phyloP scores from a whole-genome alignment of 2,797 vertebrate species.

The Lemur catta region DNA sequence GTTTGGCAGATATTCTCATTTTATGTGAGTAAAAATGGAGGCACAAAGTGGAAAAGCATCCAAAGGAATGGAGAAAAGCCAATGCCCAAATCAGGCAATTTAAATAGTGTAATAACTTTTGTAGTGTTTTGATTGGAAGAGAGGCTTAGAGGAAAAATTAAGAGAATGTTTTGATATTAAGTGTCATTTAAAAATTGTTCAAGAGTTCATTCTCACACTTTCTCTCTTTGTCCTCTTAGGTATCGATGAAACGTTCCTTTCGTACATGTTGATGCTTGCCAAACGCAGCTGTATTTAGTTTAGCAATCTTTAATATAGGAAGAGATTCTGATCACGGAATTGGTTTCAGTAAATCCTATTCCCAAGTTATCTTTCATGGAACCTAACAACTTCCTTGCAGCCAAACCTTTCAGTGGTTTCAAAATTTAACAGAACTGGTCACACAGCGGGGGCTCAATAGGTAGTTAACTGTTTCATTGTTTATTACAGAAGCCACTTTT shows the following conservation, averaged over 20 bases:
- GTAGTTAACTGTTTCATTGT: slow-evolving; percentile 32
- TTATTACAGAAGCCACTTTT: slow-evolving; percentile 57
- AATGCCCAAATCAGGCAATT: slow-evolving; percentile 41
- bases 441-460: slow-evolving; percentile 31
- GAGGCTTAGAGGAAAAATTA: slow-evolving; percentile 39
- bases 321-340: background rate
- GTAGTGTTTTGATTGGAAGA: slow-evolving; percentile 69
- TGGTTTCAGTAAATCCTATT: background rate
- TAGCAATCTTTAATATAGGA: background rate
- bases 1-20: background rate
- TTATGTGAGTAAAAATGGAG: slow-evolving; percentile 45
- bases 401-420: slow-evolving; percentile 28
- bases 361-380: background rate
- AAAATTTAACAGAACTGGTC: slow-evolving; percentile 25
- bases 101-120: slow-evolving; percentile 63
- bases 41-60: background rate
- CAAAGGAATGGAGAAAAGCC: background rate
- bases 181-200: slow-evolving; percentile 43
- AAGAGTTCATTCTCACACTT: slow-evolving; percentile 63
- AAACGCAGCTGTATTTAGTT: slow-evolving; percentile 35
- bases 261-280: background rate
- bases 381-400: background rate
- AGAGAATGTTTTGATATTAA: slow-evolving; percentile 50
- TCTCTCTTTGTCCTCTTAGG: slow-evolving; percentile 58
- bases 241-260: slow-evolving; percentile 55